Evolutionary conservation across 2,113 vertebrate species (phyloP), one percentile per base, ranked within the genome.

Genomic region (Nycticorax nycticorax): DNA sequence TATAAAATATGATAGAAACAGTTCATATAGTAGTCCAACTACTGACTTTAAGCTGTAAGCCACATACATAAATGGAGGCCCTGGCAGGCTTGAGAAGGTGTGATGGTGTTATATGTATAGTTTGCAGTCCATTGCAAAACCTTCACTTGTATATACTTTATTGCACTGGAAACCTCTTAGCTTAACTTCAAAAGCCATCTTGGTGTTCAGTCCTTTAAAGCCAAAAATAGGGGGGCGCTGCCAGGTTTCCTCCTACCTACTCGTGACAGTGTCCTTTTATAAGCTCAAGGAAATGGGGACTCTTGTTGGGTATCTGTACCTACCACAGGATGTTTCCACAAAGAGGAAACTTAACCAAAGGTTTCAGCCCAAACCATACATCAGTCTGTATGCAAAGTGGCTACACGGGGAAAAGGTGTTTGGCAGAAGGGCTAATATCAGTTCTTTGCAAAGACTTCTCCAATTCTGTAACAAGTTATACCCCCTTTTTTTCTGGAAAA

Each of bases 11-110:
- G 98, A 99, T 97, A 99, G 98, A 98, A 98, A 99, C 98, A 98
- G 99, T 99, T 99, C 99, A 99, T 99, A 99, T 91, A 98, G 98
- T 98, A 99, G 99, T 99, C 99, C 99, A 99, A 98, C 98, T 99
- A 99, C 99, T 98, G 98, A 98, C 98, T 99, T 98, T 99, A 98
- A 98, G 98, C 97, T 98, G 98, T 98, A 98, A 98, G 98, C 98
- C 98, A 98, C 98, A 99, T 87, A 99, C 97, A 99, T 98, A 99
- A 98, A 98, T 98, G 98, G 98, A 98, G 98, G 98, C 98, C 98
- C 98, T 98, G 98, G 98, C 98, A 98, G 98, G 98, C 98, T 98
- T 98, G 98, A 99, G 98, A 97, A 98, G 98, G 98, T 98, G 98
- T 98, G 97, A 95, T 98, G 98, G 97, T 97, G 97, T 98, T 97